These are phyloP conservation scores for Syngnathus floridae DNA, from an alignment of 2,113 vertebrate genomes.

Conservation along the genomic window DNA sequence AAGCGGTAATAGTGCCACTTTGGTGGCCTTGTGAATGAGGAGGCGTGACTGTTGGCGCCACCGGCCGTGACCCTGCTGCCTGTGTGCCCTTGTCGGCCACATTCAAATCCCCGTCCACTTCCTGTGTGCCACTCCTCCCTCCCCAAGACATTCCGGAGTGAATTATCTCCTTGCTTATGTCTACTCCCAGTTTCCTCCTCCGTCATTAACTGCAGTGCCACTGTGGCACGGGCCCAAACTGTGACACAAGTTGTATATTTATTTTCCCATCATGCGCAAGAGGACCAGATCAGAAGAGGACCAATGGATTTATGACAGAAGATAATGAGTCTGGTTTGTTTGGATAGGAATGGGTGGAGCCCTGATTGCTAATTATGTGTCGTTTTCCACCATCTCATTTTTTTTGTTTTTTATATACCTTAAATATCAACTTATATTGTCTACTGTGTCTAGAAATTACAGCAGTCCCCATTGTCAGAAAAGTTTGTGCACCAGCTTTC, in stretches of 20 bases:
- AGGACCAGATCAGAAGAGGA: neutral
- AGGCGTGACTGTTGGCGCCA: slow-evolving; percentile 17
- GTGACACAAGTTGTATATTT: slow-evolving; percentile 13
- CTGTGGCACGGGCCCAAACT: slow-evolving; percentile 19
- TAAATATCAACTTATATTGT: neutral
- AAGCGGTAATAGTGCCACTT: slow-evolving; percentile 2
- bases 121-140: slow-evolving; percentile 43
- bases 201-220: slow-evolving; percentile 34
- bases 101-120: slow-evolving; percentile 42
- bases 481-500: slow-evolving; percentile 1
- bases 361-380: slow-evolving; percentile 11
- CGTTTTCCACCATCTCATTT: neutral
- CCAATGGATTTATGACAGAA: neutral
- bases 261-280: neutral
- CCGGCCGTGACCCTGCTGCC: slow-evolving; percentile 28
- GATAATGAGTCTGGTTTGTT: slow-evolving; percentile 15
- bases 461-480: neutral
- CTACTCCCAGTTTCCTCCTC: slow-evolving; percentile 35
- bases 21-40: slow-evolving; percentile 34
- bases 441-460: neutral
- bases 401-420: neutral
- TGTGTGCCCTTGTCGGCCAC: slow-evolving; percentile 19
- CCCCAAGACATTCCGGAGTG: slow-evolving; percentile 46
- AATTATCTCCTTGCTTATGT: slow-evolving; percentile 27
- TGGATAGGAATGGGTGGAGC: slow-evolving; percentile 4